Evolutionary conservation across 2,113 vertebrate genomes (phyloP).

Genomic region (Gymnocephalus cernua): DNA sequence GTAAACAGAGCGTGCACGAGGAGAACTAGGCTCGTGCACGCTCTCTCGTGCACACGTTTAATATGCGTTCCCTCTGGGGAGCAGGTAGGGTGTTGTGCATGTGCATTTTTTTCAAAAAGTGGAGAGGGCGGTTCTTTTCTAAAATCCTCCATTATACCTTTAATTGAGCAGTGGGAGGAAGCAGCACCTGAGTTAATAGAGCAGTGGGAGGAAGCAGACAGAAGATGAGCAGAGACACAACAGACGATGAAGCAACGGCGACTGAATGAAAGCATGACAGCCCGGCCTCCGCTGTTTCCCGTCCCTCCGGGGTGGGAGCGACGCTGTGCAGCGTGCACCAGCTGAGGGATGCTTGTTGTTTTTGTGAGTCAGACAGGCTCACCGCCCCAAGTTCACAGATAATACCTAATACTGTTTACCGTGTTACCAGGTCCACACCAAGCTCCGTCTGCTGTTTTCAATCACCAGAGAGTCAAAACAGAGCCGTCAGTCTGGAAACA

Average conservation of each 20-base stretch:
- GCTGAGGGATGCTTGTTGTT: conserved; percentile 49
- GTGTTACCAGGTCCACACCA: conserved; percentile 49
- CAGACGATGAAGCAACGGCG: conserved; percentile 47
- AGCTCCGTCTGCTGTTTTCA: conserved; percentile 69
- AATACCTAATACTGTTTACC: conserved; percentile 58
- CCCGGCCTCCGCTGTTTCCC: conserved; percentile 5
- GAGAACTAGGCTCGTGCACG: no score
- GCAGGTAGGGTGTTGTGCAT: no score
- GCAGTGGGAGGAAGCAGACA: conserved; percentile 53
- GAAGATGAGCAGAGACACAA: conserved; percentile 51
- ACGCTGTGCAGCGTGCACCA: neutral
- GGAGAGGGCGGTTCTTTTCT: no score
- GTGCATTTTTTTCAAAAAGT: no score
- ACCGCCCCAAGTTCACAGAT: conserved; percentile 30
- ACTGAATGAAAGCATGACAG: conserved; percentile 15
- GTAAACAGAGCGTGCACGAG: no score
- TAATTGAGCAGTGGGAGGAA: no score
- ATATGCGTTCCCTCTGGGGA: no score
- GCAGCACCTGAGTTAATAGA: conserved; percentile 74
- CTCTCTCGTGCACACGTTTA: no score
- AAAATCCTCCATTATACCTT: no score
- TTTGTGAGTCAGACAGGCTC: conserved; percentile 63
- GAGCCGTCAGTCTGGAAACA: conserved; percentile 57
- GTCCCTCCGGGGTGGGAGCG: conserved; percentile 33
- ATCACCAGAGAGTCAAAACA: conserved; percentile 73